phyloP scores from a whole-genome alignment of 2,113 vertebrate genomes.

The Forbesichthys papilliferus region DNA sequence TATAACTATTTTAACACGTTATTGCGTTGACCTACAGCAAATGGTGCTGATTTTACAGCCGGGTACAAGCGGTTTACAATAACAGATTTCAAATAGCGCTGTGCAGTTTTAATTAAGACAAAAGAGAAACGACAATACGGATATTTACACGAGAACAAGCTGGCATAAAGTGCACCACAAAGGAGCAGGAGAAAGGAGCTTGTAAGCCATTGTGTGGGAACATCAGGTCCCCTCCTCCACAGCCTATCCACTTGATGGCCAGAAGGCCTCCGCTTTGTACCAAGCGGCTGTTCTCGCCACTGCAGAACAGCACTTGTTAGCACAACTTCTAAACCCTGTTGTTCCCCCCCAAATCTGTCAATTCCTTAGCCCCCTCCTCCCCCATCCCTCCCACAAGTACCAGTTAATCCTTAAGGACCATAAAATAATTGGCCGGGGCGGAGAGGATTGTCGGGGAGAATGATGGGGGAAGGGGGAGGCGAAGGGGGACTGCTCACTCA shows the following conservation, averaged over 20 bases:
- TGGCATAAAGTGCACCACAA: conserved; percentile 2
- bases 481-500: conserved; percentile 1
- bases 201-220: conserved; percentile 27
- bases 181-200: conserved; percentile 7
- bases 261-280: conserved; percentile 32
- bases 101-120: neutral
- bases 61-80: too few relatives aligned
- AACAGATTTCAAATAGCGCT: neutral
- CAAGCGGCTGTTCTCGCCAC: conserved; percentile 50
- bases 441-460: conserved; percentile 5
- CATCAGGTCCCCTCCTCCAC: conserved; percentile 41
- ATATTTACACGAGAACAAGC: neutral
- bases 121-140: too few relatives aligned
- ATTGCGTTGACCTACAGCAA: too few relatives aligned
- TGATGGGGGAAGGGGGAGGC: conserved; percentile 8
- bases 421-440: conserved; percentile 35
- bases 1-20: too few relatives aligned
- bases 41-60: too few relatives aligned
- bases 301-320: conserved; percentile 61
- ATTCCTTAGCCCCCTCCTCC: conserved; percentile 51
- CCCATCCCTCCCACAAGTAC: conserved; percentile 58
- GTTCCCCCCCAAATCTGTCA: conserved; percentile 60
- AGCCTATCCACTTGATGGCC: conserved; percentile 37
- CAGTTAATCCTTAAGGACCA: conserved; percentile 62
- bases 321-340: conserved; percentile 73